A percentile compares a stretch with the other conserved stretches of the same genome.
These are phyloP conservation scores for Glandiceps talaboti DNA, from an alignment of 53 echinoderm and acorn worm genomes.

Conservation along the genomic window DNA sequence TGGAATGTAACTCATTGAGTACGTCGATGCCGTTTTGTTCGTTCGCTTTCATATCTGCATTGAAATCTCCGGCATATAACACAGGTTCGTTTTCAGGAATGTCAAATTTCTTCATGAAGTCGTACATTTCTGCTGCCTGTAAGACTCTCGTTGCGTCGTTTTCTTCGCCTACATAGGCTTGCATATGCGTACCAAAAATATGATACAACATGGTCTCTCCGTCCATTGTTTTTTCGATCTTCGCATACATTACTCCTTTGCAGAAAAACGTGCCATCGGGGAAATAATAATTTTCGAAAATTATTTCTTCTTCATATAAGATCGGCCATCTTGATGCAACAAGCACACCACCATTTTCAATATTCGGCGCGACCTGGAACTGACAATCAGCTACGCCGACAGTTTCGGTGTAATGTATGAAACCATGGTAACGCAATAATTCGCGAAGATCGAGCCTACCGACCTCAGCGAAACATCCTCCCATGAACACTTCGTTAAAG, in stretches of 20 bases:
- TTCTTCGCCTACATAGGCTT: conserved; percentile 41
- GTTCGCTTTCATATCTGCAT: conserved; percentile 48
- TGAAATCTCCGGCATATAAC: conserved; percentile 74
- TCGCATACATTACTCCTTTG: conserved; percentile 68
- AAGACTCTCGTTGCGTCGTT: conserved; percentile 31
- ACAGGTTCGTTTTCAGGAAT: conserved; percentile 56
- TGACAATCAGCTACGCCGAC: conserved; percentile 27
- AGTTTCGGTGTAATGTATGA: conserved; percentile 53
- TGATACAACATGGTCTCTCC: conserved; percentile 37
- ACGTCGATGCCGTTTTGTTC: conserved; percentile 43
- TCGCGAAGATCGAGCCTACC: conserved; percentile 20
- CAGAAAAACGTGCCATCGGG: conserved; percentile 20
- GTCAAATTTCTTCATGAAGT: conserved; percentile 39
- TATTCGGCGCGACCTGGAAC: conserved; percentile 13
- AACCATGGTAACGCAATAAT: conserved; percentile 56
- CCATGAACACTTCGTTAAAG: conserved; percentile 87
- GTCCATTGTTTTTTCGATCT: conserved; percentile 48
- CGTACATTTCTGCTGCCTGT: conserved; percentile 57
- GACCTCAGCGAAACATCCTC: conserved; percentile 66
- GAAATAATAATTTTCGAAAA: conserved; percentile 49
- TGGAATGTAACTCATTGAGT: conserved; percentile 41
- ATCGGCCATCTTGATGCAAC: conserved; percentile 92
- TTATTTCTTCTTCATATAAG: conserved; percentile 24
- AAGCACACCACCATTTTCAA: conserved; percentile 71
- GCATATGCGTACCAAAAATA: conserved; percentile 88